Evolutionary conservation across 2,888 invertebrate genomes (phyloP), one percentile per base, ranked within the genome.

Genomic region (Rotaria magnacalcarata): DNA sequence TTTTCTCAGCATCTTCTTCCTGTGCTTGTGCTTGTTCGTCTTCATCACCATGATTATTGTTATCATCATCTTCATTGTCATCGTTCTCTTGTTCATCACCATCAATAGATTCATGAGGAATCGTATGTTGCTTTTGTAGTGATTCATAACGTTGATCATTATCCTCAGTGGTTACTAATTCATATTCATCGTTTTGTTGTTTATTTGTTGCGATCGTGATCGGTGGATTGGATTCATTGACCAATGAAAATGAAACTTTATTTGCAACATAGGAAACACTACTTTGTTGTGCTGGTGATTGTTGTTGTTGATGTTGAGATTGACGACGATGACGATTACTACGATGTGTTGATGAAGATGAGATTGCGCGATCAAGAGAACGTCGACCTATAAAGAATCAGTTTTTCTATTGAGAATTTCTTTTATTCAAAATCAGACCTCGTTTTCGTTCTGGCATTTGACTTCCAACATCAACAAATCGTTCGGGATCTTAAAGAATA

Each of bases 281-380:
- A 67, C 67, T 67, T 67, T n/a, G 67, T 67, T 67, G 67, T 27
- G 34, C 21, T 43, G 41, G 75, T 21, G 47, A 75, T 75, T 75
- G 75, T 43, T 75, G 75, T 27, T 67, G 67, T 47, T 75, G 75
- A 43, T 75, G 75, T 47, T 75, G 75, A 43, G 75, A 75, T 43
- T 75, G 75, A 19, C 75, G 75, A 47, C 75, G 75, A 75, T 41
- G 47, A 75, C 75, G 75, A 75, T 47, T 75, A 43, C 43, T 75
- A 75, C 75, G 75, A 47, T 75, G 75, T 10, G 43, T 43, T 24
- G 75, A 75, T 24, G 75, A 75, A 27, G 67, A 67, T 34, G 67
- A 67, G 14, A n/a, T n/a, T 34, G 67, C 67, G 6, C 75, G 75
- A 3, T 75, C 75, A 41, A 75, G n/a, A 10, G 75, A 75, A 43